These are phyloP conservation scores for Amiota communis DNA, from an alignment of 2,888 invertebrate species.

Conservation along the genomic window DNA sequence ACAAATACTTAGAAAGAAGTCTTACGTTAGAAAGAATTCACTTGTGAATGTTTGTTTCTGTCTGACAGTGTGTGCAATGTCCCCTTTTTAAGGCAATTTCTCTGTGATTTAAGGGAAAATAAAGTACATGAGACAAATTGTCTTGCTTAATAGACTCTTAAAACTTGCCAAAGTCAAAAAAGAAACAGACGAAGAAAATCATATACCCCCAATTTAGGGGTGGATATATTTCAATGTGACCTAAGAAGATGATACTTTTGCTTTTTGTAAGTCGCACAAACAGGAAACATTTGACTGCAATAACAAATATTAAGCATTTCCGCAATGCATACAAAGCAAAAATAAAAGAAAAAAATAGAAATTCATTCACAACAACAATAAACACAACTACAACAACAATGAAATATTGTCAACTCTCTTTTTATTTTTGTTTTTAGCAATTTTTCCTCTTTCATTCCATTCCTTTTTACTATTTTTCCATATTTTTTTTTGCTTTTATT, in stretches of 20 bases:
- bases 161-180: slow-evolving; percentile 26
- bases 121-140: slow-evolving; percentile 17
- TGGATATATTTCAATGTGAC: neutral
- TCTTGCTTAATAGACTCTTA: slow-evolving; percentile 23
- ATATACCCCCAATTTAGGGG: neutral
- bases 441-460: neutral
- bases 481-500: neutral
- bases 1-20: too few relatives aligned
- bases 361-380: slow-evolving; percentile 14
- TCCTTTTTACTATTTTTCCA: neutral
- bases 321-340: slow-evolving; percentile 50
- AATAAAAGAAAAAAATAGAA: slow-evolving; percentile 39
- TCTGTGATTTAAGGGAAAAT: neutral
- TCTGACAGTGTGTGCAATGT: too few relatives aligned
- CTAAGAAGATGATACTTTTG: neutral
- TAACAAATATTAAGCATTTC: slow-evolving; percentile 69
- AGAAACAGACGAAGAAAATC: slow-evolving; percentile 5
- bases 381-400: slow-evolving; percentile 20
- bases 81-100: too few relatives aligned
- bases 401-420: slow-evolving; percentile 29
- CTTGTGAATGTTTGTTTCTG: neutral
- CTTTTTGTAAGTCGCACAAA: slow-evolving; percentile 40
- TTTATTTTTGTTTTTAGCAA: neutral
- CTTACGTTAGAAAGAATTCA: too few relatives aligned
- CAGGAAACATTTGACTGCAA: slow-evolving; percentile 64